These are phyloP conservation scores for Montifringilla adamsi DNA, from an alignment of 2,113 vertebrate species.

Conservation along the genomic window DNA sequence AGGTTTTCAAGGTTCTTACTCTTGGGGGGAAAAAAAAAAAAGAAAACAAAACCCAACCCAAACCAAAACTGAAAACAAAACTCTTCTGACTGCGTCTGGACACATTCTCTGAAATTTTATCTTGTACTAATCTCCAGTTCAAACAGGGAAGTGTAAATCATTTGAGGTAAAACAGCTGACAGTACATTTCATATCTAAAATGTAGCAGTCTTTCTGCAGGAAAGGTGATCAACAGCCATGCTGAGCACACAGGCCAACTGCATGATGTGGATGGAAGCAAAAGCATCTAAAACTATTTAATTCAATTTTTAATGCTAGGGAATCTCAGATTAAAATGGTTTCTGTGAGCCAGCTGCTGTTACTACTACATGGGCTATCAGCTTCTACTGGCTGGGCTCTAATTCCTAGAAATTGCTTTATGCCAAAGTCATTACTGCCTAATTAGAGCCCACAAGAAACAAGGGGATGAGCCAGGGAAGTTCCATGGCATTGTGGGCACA, in stretches of 20 bases:
- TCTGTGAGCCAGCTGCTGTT: neutral
- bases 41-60: neutral
- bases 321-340: neutral
- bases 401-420: slow-evolving; percentile 17
- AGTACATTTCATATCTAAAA: neutral
- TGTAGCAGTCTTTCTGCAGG: neutral
- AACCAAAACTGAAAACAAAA: neutral
- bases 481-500: neutral
- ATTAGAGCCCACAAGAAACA: slow-evolving; percentile 1
- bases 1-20: neutral
- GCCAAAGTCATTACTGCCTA: slow-evolving; percentile 21
- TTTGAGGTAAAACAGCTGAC: neutral
- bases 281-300: neutral
- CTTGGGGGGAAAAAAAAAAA: neutral
- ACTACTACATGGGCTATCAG: neutral
- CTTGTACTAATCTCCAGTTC: neutral
- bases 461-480: neutral
- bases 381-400: neutral
- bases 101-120: neutral
- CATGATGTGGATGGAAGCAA: neutral
- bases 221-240: neutral
- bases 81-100: neutral
- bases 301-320: neutral
- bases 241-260: neutral
- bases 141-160: neutral